phyloP scores from a whole-genome alignment of 2,888 invertebrate genomes.

The Ptilodon capucinus region DNA sequence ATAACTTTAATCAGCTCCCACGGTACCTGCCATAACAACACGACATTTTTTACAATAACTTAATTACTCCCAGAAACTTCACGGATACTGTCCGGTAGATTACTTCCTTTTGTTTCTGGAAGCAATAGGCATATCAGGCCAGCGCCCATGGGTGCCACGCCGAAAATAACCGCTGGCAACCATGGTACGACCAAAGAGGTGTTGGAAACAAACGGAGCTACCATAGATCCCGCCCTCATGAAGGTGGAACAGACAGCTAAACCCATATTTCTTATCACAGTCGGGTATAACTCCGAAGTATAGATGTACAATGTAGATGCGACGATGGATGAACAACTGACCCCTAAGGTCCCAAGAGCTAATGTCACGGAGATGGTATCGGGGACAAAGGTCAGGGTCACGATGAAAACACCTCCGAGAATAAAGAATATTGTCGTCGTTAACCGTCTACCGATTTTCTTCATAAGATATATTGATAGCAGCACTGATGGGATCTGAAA shows the following conservation, averaged over 20 bases:
- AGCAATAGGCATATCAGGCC: slow-evolving; percentile 85
- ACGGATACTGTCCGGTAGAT: slow-evolving; percentile 89
- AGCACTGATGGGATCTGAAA: slow-evolving; percentile 84
- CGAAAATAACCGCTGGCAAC: slow-evolving; percentile 89
- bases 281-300: slow-evolving; percentile 94
- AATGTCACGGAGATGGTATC: slow-evolving; percentile 79
- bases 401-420: slow-evolving; percentile 83
- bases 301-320: slow-evolving; percentile 93
- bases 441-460: slow-evolving; percentile 85
- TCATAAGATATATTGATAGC: slow-evolving; percentile 81
- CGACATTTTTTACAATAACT: no score
- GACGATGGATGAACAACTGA: slow-evolving; percentile 89
- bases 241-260: slow-evolving; percentile 92
- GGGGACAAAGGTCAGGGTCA: slow-evolving; percentile 82
- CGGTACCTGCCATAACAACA: no score
- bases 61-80: no score
- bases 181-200: slow-evolving; percentile 77
- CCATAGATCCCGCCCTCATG: slow-evolving; percentile 92
- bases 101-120: slow-evolving; percentile 90
- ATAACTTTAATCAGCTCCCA: no score
- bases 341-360: slow-evolving; percentile 86
- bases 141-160: slow-evolving; percentile 84
- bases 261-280: slow-evolving; percentile 92
- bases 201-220: slow-evolving; percentile 90
- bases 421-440: slow-evolving; percentile 83